Evolutionary conservation across 1,140 invertebrate genomes (phyloP), one percentile per base, ranked within the genome.

Genomic region (Heliconius hermathena): DNA sequence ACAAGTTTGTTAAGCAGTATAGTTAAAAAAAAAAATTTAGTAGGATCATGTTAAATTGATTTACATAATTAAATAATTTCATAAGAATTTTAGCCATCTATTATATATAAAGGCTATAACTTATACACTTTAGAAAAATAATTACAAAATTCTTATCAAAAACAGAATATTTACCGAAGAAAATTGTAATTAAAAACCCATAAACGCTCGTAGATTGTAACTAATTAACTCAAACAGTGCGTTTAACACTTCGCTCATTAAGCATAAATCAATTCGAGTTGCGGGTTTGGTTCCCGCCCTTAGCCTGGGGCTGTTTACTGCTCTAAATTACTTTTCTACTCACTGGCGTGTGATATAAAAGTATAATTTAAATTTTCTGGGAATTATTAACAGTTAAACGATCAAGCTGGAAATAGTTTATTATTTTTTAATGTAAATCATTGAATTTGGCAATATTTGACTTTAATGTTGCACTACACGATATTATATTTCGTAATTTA

Each of bases 191-290:
- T 87, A 87, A 84, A 84, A 82, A 84, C 79, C 78, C 79, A 83
- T 86, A 84, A 85, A 81, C 73, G 41, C 29, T 54, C 46, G 77
- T 77, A 82, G 79, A 84, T 81, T 72, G 81, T 82, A 78, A 83
- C 79, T 84, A 86, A 84, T 85, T 84, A 87, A 84, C 80, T 83
- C 72, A 73, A 83, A 82, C 81, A 82, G 74, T 79, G 81, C 83
- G 83, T 87, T 89, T 90, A 90, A 85, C 88, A 89, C 84, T 87
- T 83, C 57, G 76, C 86, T 90, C 87, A 90, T 91, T 91, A 91
- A 92, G 84, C 86, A 87, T 89, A 87, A 89, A 91, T 91, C 88
- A 91, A 89, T 90, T 88, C 89, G 73, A 83, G 81, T 81, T 72
- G 77, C 73, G 76, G 77, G 33, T 71, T 75, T 71, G 26, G 75